A percentile compares a stretch with the other conserved stretches of the same genome.
phyloP scores from a whole-genome alignment of 2,888 invertebrate genomes.

The Philereme transversata region DNA sequence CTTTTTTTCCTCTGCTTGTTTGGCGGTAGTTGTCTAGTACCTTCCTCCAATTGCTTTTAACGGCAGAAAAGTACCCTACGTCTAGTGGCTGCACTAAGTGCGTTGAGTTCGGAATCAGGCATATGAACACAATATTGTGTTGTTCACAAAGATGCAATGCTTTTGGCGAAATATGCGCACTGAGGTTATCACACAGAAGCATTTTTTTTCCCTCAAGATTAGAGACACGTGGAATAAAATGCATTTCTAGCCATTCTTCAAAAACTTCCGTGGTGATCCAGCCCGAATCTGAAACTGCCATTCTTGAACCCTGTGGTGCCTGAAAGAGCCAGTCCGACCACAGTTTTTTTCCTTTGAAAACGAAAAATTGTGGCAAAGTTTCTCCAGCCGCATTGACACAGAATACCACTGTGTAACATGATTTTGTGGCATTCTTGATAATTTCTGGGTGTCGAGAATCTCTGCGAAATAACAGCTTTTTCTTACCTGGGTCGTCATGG shows the following conservation, averaged over 20 bases:
- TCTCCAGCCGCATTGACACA: no score
- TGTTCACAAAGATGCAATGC: conserved; percentile 11
- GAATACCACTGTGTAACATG: no score
- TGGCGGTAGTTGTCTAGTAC: conserved; percentile 22
- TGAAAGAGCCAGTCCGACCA: neutral
- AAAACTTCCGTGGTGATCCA: conserved; percentile 7
- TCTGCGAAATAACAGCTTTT: no score
- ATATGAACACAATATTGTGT: conserved; percentile 14
- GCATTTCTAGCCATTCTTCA: neutral
- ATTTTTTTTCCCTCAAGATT: conserved; percentile 11
- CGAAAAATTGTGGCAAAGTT: no score
- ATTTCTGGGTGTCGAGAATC: no score
- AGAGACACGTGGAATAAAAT: neutral
- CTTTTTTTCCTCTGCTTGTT: conserved; percentile 26
- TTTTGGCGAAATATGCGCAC: conserved; percentile 10
- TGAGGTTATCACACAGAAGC: conserved; percentile 16
- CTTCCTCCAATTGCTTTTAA: conserved; percentile 2
- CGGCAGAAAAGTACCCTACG: conserved; percentile 10
- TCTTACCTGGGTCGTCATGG: no score
- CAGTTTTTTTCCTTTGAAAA: no score
- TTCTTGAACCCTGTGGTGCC: conserved; percentile 5
- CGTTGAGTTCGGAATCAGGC: conserved; percentile 12
- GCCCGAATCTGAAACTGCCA: conserved; percentile 7
- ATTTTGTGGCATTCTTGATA: no score
- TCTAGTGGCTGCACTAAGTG: conserved; percentile 19